Conservation (phyloP, 2,888 invertebrate species). For the Heliothis peltigera region DNA sequence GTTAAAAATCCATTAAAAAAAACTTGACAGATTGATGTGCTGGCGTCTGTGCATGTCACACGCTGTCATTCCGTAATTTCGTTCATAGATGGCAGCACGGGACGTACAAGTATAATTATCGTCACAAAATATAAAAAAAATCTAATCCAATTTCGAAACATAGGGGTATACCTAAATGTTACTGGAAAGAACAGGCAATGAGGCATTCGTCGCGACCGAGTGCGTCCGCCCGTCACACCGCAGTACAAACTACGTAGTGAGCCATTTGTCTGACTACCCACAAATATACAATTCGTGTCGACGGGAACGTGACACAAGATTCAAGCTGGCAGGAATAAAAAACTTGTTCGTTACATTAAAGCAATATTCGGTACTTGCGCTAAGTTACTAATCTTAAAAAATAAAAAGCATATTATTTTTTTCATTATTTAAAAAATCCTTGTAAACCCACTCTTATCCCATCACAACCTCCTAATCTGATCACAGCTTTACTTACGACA, state of each 20-base stretch:
- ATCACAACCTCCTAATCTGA: constrained; percentile 88
- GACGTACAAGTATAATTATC: background rate
- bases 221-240: constrained; percentile 57
- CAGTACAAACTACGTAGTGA: constrained; percentile 22
- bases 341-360: constrained; percentile 74
- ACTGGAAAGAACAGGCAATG: constrained; percentile 74
- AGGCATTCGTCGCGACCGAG: constrained; percentile 46
- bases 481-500: constrained; percentile 86
- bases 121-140: constrained; percentile 17
- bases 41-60: background rate
- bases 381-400: constrained; percentile 72
- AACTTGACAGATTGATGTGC: too few relatives aligned
- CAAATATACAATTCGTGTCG: constrained; percentile 15
- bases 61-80: background rate
- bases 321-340: constrained; percentile 71
- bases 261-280: constrained; percentile 36
- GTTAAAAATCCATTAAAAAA: too few relatives aligned
- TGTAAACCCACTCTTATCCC: constrained; percentile 76
- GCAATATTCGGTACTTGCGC: constrained; percentile 77
- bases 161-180: constrained; percentile 49
- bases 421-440: constrained; percentile 72
- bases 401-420: constrained; percentile 74
- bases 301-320: constrained; percentile 31
- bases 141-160: constrained; percentile 49
- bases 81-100: too few relatives aligned